Percentiles rank a stretch among this genome's conserved stretches.
These are phyloP conservation scores for Hirtodrosophila alboralis DNA, from an alignment of 2,888 invertebrate genomes.

Conservation along the genomic window DNA sequence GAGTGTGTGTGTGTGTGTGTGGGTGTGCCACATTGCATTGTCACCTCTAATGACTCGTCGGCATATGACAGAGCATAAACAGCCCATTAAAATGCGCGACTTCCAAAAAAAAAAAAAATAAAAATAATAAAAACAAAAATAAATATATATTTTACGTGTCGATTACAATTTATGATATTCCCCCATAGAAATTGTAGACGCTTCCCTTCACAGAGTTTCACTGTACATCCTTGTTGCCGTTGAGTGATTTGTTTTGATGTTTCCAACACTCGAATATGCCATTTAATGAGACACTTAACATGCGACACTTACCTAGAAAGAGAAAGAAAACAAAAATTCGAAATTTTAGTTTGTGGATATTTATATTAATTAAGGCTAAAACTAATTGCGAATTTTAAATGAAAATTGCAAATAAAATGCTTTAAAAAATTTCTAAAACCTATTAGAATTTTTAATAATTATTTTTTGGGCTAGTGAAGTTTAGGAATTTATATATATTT, in stretches of 20 bases:
- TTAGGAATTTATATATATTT: no score
- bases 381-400: not conserved
- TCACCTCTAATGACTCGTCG: slow-evolving; percentile 73
- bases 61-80: slow-evolving; percentile 67
- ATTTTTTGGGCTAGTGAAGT: no score
- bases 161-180: slow-evolving; percentile 58
- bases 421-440: no score
- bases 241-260: slow-evolving; percentile 32
- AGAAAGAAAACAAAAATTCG: slow-evolving; percentile 22
- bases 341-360: slow-evolving; percentile 15
- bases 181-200: slow-evolving; percentile 30
- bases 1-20: slow-evolving; percentile 12
- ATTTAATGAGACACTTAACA: slow-evolving; percentile 21
- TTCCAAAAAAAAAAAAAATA: slow-evolving; percentile 22
- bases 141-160: slow-evolving; percentile 63
- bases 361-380: not conserved
- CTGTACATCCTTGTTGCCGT: not conserved
- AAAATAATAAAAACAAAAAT: no score
- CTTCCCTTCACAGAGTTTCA: not conserved
- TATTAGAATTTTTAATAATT: no score
- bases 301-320: slow-evolving; percentile 64
- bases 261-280: not conserved
- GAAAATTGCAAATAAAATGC: no score
- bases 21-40: slow-evolving; percentile 65
- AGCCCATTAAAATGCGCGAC: slow-evolving; percentile 68